Conservation (phyloP, 1,140 invertebrate species). For the Rhynchophorus ferrugineus region DNA sequence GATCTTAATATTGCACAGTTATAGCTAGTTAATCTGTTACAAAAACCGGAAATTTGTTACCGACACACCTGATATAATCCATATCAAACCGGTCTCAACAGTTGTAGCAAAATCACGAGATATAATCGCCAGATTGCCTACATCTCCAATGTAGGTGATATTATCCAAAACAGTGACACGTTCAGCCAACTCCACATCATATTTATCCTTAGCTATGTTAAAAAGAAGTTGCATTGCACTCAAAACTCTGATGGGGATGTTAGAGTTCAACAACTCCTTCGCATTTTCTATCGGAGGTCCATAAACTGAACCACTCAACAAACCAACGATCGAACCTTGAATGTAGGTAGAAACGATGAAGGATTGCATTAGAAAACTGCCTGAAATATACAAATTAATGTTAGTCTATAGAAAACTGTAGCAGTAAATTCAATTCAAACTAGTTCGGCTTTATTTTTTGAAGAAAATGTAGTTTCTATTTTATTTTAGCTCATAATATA, state of each 20-base stretch:
- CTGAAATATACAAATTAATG: not conserved
- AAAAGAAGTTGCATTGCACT: constrained; percentile 1
- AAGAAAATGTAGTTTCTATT: no score
- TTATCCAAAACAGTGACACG: constrained; percentile 1
- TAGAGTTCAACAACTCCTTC: constrained; percentile 3
- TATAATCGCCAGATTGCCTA: constrained; percentile 2
- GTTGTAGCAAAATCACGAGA: constrained; percentile 10
- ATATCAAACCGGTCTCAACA: constrained; percentile 7
- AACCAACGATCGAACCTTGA: constrained; percentile 6
- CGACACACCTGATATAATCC: no score
- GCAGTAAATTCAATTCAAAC: no score
- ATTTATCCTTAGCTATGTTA: not conserved
- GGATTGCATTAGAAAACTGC: not conserved
- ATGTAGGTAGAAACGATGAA: not conserved
- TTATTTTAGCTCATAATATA: no score
- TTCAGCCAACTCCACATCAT: not conserved
- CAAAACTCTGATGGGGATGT: constrained; percentile 1
- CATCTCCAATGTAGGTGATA: not conserved
- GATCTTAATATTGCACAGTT: no score
- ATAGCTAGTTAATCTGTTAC: no score
- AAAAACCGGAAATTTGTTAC: no score
- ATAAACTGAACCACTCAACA: constrained; percentile 2
- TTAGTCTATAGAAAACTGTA: no score
- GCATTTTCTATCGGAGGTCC: constrained; percentile 4
- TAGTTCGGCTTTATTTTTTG: no score